Conservation (phyloP, 92 coral and sea anemone species). For the Blastomussa wellsi region DNA sequence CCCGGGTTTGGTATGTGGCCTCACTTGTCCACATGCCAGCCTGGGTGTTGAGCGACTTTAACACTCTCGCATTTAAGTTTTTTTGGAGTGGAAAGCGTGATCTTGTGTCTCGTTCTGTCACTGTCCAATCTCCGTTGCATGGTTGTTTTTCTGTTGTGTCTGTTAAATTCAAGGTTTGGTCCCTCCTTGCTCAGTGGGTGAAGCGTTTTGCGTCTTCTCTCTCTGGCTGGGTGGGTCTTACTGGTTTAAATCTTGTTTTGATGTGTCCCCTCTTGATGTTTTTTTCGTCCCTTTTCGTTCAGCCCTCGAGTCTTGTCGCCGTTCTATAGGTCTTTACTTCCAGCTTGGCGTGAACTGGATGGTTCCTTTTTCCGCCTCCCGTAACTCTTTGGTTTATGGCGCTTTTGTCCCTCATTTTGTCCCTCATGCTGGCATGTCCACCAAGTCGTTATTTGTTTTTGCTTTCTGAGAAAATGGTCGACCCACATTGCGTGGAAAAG, state of each 20-base stretch:
- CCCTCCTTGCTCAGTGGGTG: constrained; percentile 3
- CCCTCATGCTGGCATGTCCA: not conserved
- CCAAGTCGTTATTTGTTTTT: not conserved
- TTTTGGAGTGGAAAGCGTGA: constrained; percentile 25
- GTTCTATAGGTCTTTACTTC: not conserved
- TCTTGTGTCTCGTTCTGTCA: not conserved
- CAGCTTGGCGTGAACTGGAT: not conserved
- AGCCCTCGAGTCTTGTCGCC: not conserved
- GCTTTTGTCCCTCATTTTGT: not conserved
- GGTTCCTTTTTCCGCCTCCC: not conserved
- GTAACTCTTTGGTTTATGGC: not conserved
- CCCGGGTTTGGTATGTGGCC: constrained; percentile 48
- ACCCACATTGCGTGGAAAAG: constrained; percentile 29
- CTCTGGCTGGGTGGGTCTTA: not conserved
- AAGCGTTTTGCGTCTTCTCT: not conserved
- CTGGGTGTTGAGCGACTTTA: not conserved
- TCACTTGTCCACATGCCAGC: constrained; percentile 11
- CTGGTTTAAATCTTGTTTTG: not conserved
- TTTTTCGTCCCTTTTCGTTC: not conserved
- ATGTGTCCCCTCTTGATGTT: not conserved
- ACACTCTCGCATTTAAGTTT: not conserved
- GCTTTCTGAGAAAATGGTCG: not conserved
- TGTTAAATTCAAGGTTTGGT: not conserved
- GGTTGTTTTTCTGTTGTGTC: constrained; percentile 8
- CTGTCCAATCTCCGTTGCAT: not conserved